Percentiles rank a stretch among this genome's conserved stretches.
phyloP scores from a whole-genome alignment of 2,797 vertebrate genomes.

The Anolis apletophallus region DNA sequence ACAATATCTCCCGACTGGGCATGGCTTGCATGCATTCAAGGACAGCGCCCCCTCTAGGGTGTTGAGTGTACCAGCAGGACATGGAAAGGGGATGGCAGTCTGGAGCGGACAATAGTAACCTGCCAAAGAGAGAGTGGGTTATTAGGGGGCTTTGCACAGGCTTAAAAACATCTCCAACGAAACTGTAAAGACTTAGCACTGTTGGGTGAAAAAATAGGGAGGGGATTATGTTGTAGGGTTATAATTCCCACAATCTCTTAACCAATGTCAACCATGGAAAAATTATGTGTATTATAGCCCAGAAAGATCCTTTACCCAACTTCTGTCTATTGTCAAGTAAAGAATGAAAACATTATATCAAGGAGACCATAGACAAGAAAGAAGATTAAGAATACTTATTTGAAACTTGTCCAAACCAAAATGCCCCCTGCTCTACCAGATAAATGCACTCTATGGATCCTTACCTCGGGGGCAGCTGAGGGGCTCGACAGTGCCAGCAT shows the following conservation, averaged over 20 bases:
- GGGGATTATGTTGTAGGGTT: too few relatives aligned
- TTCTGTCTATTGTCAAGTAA: background rate
- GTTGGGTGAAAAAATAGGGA: too few relatives aligned
- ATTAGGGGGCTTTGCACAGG: fast-evolving
- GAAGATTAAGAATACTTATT: background rate
- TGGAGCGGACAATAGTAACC: slow-evolving; percentile 86
- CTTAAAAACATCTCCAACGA: background rate
- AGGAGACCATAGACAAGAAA: background rate
- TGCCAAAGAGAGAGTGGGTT: slow-evolving; percentile 46
- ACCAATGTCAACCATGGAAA: too few relatives aligned
- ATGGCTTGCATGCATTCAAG: slow-evolving; percentile 80
- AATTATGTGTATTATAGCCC: too few relatives aligned
- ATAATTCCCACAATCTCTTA: too few relatives aligned
- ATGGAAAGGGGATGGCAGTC: slow-evolving; percentile 80
- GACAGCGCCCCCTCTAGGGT: slow-evolving; percentile 78
- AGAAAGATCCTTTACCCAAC: background rate
- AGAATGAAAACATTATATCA: background rate
- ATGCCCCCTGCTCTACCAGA: background rate
- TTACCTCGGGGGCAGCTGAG: slow-evolving; percentile 86
- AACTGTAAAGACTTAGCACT: background rate
- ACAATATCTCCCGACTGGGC: slow-evolving; percentile 87
- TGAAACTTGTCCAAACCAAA: background rate
- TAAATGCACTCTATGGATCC: fast-evolving
- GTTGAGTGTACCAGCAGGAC: slow-evolving; percentile 86
- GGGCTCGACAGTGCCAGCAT: slow-evolving; percentile 79